A percentile compares a stretch with the other conserved stretches of the same genome.
Evolutionary conservation across 2,113 vertebrate species (phyloP).

Genomic region (Pseudopipra pipra): DNA sequence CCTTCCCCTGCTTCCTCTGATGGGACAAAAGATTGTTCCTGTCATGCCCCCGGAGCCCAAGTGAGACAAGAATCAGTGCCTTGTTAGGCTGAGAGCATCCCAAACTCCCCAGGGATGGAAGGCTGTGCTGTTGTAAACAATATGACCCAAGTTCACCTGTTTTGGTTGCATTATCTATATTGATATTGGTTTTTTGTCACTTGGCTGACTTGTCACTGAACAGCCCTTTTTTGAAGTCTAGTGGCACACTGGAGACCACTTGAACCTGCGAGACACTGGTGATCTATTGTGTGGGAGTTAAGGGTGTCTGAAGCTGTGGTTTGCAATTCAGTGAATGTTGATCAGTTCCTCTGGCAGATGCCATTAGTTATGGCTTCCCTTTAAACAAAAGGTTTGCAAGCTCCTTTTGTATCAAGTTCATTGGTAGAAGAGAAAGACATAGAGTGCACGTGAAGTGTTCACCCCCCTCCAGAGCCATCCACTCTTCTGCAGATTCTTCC

Average conservation of each 20-base stretch:
- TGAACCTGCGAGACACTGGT: background rate
- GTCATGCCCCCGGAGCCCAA: accelerated
- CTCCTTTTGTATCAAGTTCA: background rate
- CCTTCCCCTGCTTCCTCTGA: background rate
- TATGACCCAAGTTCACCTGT: background rate
- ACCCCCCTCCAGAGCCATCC: background rate
- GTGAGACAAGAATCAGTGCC: background rate
- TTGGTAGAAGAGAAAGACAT: background rate
- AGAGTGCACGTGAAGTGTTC: background rate
- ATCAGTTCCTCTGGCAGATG: background rate
- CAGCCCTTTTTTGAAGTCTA: background rate
- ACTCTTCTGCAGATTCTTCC: background rate
- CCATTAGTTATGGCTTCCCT: constrained; percentile 25
- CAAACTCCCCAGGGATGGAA: background rate
- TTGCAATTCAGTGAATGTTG: constrained; percentile 9
- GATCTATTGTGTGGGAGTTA: background rate
- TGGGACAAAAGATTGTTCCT: background rate
- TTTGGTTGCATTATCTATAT: background rate
- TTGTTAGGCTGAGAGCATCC: background rate
- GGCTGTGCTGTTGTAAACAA: background rate
- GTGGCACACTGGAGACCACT: background rate
- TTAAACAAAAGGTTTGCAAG: background rate
- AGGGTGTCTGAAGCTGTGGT: background rate
- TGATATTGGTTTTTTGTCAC: background rate
- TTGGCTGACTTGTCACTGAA: constrained; percentile 11